Conservation (phyloP, 2,888 invertebrate genomes). For the Erpobdella octoculata region DNA sequence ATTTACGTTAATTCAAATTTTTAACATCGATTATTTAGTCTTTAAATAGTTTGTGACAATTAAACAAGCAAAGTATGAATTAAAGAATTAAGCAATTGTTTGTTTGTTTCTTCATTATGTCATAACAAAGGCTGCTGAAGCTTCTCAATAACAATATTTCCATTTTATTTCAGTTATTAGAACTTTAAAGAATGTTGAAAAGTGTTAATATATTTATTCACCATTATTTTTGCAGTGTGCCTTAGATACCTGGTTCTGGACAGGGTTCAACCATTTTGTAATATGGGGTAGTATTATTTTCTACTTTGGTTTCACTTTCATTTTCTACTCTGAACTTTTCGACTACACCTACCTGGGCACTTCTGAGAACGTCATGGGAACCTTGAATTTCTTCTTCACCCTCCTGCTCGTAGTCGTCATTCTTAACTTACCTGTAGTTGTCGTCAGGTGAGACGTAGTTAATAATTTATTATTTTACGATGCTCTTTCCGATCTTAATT, state of each 20-base stretch:
- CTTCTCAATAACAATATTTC: too few relatives aligned
- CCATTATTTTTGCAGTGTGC: conserved; percentile 67
- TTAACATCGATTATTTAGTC: too few relatives aligned
- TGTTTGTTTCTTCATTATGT: too few relatives aligned
- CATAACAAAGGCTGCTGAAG: too few relatives aligned
- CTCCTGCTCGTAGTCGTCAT: conserved; percentile 65
- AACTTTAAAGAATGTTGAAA: too few relatives aligned
- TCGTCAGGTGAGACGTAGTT: conserved; percentile 46
- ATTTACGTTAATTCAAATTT: too few relatives aligned
- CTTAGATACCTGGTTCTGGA: conserved; percentile 96
- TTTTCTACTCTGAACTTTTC: conserved; percentile 71
- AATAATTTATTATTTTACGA: not conserved
- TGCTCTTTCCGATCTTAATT: not conserved
- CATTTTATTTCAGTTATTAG: too few relatives aligned
- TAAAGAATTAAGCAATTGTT: too few relatives aligned
- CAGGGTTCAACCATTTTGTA: conserved; percentile 88
- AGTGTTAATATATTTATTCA: not conserved
- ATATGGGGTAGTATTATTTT: conserved; percentile 93
- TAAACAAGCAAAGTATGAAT: too few relatives aligned
- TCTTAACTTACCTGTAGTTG: conserved; percentile 82
- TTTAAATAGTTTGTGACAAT: too few relatives aligned
- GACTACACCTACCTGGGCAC: conserved; percentile 56
- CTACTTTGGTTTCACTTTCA: conserved; percentile 87
- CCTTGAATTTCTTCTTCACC: conserved; percentile 69
- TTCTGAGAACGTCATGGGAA: conserved; percentile 60